Evolutionary conservation across 1,140 invertebrate genomes (phyloP), one percentile per base, ranked within the genome.

Genomic region (Bombus pyrosoma): DNA sequence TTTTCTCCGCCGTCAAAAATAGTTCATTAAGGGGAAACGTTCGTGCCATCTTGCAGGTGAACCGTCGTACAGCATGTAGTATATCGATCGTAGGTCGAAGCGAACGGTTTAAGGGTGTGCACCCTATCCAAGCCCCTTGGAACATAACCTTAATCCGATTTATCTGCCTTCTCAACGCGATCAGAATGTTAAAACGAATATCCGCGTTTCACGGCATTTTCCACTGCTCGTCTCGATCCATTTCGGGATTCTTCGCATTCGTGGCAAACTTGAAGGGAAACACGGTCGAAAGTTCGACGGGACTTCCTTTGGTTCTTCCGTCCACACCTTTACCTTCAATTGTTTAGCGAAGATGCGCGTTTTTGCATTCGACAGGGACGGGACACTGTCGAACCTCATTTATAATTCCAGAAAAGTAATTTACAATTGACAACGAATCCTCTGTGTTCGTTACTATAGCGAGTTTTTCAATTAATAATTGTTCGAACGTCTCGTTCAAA

Each of bases 121-220:
- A 57, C 41, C 77, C n/a, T 78, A 41, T 12, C 47, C 43, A 34
- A 41, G 57, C 25, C 47, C 69, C 57, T 28, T 81, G 84, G 87
- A 74, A 89, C 87, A 90, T 64, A 90, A 74, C 79, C 85, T 68
- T 90, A 90, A 91, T 91, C 89, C 85, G 85, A 91, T 91, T 90
- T 91, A 87, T 86, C 74, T 71, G 80, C 68, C 79, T 68, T 85
- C 64, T 34, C 59, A 64, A 25, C 75, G 81, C 75, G 89, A 87
- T 87, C 85, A 71, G 90, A 90, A 91, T 90, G 66, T 59, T 83
- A 81, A 91, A 82, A 85, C 69, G 83, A 73, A 79, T 80, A 85
- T 77, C 83, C 66, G 32, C 37, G 37, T 37, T 15, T 39, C 53
- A 47, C 69, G 22, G 3, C 47, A 41, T 71, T 28, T 68, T 18